Conservation (phyloP, 1,140 invertebrate genomes). For the Mizuhopecten yessoensis region DNA sequence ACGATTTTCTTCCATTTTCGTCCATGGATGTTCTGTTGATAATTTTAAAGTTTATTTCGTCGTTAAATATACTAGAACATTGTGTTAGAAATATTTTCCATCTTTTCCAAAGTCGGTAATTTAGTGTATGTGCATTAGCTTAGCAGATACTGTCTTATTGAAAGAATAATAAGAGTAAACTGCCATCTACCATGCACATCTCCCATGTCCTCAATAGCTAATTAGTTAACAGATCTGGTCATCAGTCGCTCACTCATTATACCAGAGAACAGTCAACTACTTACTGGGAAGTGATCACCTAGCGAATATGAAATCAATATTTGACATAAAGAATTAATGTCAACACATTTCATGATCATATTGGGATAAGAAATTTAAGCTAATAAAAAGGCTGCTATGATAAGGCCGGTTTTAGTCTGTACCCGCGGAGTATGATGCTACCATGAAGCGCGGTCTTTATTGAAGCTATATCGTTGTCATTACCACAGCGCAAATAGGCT, state of each 20-base stretch:
- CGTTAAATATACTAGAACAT: no score
- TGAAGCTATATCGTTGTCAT: not conserved
- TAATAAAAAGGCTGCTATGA: not conserved
- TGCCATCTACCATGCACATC: no score
- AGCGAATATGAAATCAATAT: not conserved
- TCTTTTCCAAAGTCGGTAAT: no score
- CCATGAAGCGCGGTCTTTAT: not conserved
- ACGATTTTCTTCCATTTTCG: no score
- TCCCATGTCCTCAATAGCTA: no score
- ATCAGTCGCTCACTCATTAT: not conserved
- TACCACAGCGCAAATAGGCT: not conserved
- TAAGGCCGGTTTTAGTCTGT: not conserved
- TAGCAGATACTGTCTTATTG: no score
- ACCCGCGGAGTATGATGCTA: not conserved
- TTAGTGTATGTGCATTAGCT: no score
- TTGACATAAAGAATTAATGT: conserved; percentile 19
- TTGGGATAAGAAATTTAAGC: not conserved
- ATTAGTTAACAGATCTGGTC: no score
- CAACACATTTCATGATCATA: not conserved
- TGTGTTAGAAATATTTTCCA: no score
- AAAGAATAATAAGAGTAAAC: no score
- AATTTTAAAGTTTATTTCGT: no score
- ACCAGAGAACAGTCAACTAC: not conserved
- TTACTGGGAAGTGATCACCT: not conserved
- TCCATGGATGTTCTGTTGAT: no score